These are phyloP conservation scores for Ophraella communa DNA, from an alignment of 2,888 invertebrate species.

Conservation along the genomic window DNA sequence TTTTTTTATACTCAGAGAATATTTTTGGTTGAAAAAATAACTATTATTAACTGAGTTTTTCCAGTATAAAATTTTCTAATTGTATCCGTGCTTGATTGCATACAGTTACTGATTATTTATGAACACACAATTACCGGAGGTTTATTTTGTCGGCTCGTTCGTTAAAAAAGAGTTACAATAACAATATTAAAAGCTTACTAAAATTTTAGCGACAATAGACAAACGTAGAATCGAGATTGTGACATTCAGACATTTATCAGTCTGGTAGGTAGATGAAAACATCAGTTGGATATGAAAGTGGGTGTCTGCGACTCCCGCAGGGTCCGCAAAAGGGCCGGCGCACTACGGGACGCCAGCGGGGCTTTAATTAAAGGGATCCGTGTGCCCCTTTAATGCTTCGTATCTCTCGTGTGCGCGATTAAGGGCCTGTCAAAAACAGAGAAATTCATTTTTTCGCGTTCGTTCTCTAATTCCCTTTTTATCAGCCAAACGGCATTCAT, in stretches of 20 bases:
- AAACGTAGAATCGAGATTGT: constrained; percentile 2
- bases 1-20: no score
- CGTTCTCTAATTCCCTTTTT: constrained; percentile 62
- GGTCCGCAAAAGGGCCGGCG: constrained; percentile 18
- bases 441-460: constrained; percentile 62
- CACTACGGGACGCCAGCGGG: constrained; percentile 37
- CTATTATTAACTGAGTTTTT: no score
- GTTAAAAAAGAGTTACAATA: no score
- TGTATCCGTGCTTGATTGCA: no score
- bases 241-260: constrained; percentile 14
- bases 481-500: constrained; percentile 62
- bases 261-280: constrained; percentile 11
- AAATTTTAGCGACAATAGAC: neutral
- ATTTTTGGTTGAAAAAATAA: no score
- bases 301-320: constrained; percentile 10
- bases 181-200: neutral
- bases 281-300: constrained; percentile 12
- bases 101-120: no score
- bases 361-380: constrained; percentile 56
- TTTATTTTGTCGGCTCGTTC: no score
- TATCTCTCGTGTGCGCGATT: constrained; percentile 59
- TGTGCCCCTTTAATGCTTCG: constrained; percentile 59
- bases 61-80: no score
- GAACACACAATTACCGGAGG: no score
- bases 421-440: constrained; percentile 63